Percentiles rank a stretch among this genome's conserved stretches.
Conservation (phyloP, 2,888 invertebrate species). For the Theodoxus fluviatilis region DNA sequence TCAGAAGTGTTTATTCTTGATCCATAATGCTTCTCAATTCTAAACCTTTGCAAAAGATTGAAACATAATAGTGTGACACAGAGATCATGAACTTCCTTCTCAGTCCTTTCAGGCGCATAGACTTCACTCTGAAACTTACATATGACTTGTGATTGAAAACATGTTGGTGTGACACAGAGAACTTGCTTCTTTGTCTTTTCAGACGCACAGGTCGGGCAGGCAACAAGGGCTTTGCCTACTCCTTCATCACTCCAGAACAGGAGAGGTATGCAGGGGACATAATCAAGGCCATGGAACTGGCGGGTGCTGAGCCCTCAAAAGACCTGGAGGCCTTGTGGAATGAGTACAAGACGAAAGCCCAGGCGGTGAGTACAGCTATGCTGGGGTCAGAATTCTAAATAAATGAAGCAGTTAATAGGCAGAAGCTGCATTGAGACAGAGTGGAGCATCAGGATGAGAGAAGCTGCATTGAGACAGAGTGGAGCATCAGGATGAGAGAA, state of each 20-base stretch:
- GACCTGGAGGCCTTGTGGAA: conserved; percentile 75
- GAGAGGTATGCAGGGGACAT: conserved; percentile 93
- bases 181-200: conserved; percentile 30
- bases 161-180: no score
- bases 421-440: no score
- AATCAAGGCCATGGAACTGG: conserved; percentile 87
- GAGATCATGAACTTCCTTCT: no score
- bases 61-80: no score
- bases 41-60: no score
- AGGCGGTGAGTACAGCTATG: conserved; percentile 75
- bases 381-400: no score
- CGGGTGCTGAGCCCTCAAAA: conserved; percentile 79
- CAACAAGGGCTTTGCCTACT: conserved; percentile 96
- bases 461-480: no score
- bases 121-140: not conserved
- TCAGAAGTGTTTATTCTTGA: no score
- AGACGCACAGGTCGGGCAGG: conserved; percentile 76
- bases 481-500: no score
- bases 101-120: not conserved
- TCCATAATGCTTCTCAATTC: no score
- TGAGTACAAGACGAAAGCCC: conserved; percentile 85
- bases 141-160: not conserved
- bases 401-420: no score
- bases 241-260: conserved; percentile 94
- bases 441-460: no score